Conservation (phyloP, 2,113 vertebrate species). For the Aleadryas rufinucha region DNA sequence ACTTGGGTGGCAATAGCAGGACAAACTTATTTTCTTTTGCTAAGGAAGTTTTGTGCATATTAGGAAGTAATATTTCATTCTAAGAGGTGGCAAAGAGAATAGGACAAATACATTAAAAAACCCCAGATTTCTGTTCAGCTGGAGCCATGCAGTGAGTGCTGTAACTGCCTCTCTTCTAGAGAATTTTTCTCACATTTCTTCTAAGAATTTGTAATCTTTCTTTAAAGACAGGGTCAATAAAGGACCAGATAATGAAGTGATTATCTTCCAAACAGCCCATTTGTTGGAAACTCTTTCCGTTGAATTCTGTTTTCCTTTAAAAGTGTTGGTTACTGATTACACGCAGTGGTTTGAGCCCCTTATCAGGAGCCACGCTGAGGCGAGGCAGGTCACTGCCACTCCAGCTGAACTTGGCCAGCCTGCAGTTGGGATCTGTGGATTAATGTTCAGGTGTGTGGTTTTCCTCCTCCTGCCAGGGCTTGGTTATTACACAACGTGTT, state of each 20-base stretch:
- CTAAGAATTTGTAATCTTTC: not conserved
- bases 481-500: conserved; percentile 22
- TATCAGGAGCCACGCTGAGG: not conserved
- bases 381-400: not conserved
- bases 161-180: not conserved
- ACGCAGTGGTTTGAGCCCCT: not conserved
- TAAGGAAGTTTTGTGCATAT: not conserved
- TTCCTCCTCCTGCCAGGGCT: not conserved
- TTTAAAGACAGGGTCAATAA: not conserved
- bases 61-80: not conserved
- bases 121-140: not conserved
- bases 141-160: not conserved
- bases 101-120: not conserved
- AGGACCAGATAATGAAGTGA: not conserved
- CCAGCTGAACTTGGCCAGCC: not conserved
- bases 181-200: not conserved
- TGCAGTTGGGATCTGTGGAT: not conserved
- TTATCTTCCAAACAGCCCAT: not conserved
- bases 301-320: not conserved
- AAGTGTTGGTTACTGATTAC: not conserved
- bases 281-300: not conserved
- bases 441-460: conserved; percentile 45
- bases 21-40: not conserved
- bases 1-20: not conserved
- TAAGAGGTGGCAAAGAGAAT: not conserved